Evolutionary conservation across 2,797 vertebrate genomes (phyloP).

Genomic region (Arctocebus calabarensis): DNA sequence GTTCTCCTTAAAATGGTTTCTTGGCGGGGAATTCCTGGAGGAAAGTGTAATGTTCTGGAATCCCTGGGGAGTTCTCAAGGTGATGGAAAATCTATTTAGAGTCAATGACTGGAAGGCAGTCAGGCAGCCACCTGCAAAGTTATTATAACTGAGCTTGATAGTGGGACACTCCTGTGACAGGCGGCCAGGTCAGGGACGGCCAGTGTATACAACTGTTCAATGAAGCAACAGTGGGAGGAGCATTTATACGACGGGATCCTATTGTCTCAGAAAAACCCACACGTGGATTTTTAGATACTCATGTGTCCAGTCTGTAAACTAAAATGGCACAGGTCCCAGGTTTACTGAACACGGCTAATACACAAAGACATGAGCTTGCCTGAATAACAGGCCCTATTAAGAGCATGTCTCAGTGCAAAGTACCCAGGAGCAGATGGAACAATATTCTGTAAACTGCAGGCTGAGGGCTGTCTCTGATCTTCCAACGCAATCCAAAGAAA

Average conservation of each 20-base stretch:
- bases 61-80: background rate
- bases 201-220: background rate
- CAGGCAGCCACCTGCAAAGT: background rate
- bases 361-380: background rate
- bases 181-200: background rate
- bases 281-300: background rate
- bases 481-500: background rate
- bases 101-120: background rate
- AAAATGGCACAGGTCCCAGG: background rate
- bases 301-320: slow-evolving; percentile 17
- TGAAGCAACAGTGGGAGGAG: background rate
- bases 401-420: background rate
- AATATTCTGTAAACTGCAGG: background rate
- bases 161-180: background rate
- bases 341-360: background rate
- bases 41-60: background rate
- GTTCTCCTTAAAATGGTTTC: background rate
- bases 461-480: background rate
- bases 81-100: slow-evolving; percentile 29
- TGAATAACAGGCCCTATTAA: background rate
- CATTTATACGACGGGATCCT: background rate
- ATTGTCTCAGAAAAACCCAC: background rate
- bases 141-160: background rate
- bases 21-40: background rate
- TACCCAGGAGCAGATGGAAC: background rate